Conservation (phyloP, 35 echinoderm and acorn worm genomes). For the Ophiothrix spiculata region DNA sequence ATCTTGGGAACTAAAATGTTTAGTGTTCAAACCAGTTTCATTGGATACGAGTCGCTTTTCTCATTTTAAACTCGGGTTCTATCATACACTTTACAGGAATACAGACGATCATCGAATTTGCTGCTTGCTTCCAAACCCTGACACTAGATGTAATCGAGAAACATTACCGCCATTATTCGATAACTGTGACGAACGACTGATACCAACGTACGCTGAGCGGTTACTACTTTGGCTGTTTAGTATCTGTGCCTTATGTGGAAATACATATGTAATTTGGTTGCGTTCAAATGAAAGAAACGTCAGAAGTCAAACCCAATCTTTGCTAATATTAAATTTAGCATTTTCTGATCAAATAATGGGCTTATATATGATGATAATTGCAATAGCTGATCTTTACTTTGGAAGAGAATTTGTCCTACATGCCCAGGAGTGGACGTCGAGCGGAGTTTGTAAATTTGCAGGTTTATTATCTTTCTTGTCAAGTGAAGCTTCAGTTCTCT, state of each 20-base stretch:
- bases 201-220: neutral
- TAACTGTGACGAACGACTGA: neutral
- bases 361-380: constrained; percentile 45
- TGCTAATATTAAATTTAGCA: neutral
- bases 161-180: neutral
- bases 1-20: too few relatives aligned
- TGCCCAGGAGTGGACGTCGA: constrained; percentile 11
- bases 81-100: neutral
- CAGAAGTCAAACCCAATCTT: neutral
- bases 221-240: constrained; percentile 38
- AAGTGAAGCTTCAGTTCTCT: constrained; percentile 46
- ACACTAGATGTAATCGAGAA: neutral
- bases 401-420: constrained; percentile 22
- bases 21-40: too few relatives aligned
- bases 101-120: neutral
- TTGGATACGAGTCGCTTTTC: too few relatives aligned
- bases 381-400: constrained; percentile 23
- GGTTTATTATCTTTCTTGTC: constrained; percentile 34
- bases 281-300: neutral
- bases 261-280: constrained; percentile 28
- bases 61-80: too few relatives aligned
- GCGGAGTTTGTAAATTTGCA: constrained; percentile 9
- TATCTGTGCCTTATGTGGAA: constrained; percentile 31
- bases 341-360: constrained; percentile 34
- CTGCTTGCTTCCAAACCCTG: neutral